Evolutionary conservation across 2,888 invertebrate genomes (phyloP), one percentile per base, ranked within the genome.

Genomic region (Cactoblastis cactorum): DNA sequence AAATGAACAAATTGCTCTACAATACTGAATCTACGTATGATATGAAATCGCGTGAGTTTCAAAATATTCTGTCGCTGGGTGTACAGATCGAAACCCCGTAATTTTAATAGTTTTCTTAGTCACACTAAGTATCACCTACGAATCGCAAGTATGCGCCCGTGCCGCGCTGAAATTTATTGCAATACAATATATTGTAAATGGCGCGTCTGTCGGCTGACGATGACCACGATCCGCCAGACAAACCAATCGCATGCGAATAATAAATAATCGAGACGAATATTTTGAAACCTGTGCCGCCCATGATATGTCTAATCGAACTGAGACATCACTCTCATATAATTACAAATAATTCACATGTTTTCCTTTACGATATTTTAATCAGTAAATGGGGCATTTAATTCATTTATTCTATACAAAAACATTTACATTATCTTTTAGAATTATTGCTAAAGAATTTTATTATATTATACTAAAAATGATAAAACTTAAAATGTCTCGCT

Each of bases 381-480:
- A 78, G 77, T 78, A 72, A 64, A 74, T 69, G 62, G 72, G 71
- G 74, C 74, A 65, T 73, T 71, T 71, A 64, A n/a, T 69, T 72
- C 12, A 15, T 83, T 80, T 77, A 71, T 80, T 80, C 84, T 86
- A 88, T 88, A 89, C 86, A 88, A 85, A 82, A 87, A 84, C 83
- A 88, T 89, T 88, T 88, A 89, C 88, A 88, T 78, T 80, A 82
- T 77, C 80, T 74, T 63, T 68, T 76, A 75, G 81, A 84, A 81
- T 89, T 87, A 88, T 88, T 88, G 88, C 88, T 88, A 88, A 71
- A 84, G 83, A 88, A 83, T 87, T 86, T 85, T 73, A 74, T 87
- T 89, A 81, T 59, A 83, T 86, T 86, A 85, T 64, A 71, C 83
- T 86, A 86, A 65, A 65, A 28, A 63, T 80, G 72, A 69, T 80